These are phyloP conservation scores for Actinemys pallida DNA, from an alignment of 2,113 vertebrate species.

Conservation along the genomic window DNA sequence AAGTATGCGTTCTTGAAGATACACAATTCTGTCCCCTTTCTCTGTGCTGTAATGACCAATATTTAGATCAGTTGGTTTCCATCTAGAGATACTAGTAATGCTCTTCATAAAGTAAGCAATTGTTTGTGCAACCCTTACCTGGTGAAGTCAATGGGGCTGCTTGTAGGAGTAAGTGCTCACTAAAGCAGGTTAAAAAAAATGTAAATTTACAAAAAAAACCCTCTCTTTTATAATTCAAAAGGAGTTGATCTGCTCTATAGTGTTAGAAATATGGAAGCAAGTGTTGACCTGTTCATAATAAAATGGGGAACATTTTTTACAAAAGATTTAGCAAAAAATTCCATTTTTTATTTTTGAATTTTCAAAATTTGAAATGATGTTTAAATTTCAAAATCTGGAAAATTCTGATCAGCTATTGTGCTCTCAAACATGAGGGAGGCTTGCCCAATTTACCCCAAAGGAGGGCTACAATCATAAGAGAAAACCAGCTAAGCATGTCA, in stretches of 20 bases:
- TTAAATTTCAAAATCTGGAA: background rate
- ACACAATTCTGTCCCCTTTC: background rate
- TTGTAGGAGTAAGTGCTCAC: background rate
- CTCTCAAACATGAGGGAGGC: background rate
- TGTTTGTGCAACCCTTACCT: background rate
- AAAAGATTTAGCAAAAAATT: background rate
- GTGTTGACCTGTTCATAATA: background rate
- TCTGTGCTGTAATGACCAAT: background rate
- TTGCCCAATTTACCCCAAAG: background rate
- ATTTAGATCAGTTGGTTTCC: background rate
- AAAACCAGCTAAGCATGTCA: background rate
- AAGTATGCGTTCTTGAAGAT: background rate
- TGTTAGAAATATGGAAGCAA: background rate
- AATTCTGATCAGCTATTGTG: accelerated
- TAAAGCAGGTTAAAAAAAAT: background rate
- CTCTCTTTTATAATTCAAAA: background rate
- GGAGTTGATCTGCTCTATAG: background rate
- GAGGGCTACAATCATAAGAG: background rate
- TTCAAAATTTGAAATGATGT: background rate
- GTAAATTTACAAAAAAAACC: accelerated
- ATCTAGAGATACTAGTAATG: background rate
- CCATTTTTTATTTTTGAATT: background rate
- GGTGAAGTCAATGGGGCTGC: background rate
- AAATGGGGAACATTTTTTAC: background rate
- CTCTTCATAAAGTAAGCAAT: background rate